These are phyloP conservation scores for Enteromius treurensis DNA, from an alignment of 2,797 vertebrate species.

Conservation along the genomic window DNA sequence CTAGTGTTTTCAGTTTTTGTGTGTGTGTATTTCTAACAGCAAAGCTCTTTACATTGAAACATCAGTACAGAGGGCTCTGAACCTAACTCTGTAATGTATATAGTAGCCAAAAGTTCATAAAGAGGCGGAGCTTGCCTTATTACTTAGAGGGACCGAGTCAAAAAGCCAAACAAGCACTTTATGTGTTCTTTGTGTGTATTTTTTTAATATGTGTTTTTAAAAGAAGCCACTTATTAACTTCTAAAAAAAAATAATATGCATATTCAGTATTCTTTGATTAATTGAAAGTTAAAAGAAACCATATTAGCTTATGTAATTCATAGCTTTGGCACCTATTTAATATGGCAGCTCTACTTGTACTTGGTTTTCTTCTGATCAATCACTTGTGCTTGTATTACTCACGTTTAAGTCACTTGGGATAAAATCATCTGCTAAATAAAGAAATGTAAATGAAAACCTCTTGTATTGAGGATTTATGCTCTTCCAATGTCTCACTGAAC, in stretches of 20 bases:
- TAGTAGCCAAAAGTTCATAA: neutral
- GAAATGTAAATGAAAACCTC: neutral
- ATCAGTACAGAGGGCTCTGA: neutral
- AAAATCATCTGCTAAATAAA: neutral
- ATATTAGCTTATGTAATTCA: neutral
- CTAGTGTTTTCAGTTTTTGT: neutral
- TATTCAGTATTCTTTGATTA: neutral
- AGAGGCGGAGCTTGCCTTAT: neutral
- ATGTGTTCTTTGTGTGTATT: neutral
- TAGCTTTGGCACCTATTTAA: neutral
- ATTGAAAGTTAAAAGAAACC: too few species aligned
- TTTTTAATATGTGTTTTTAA: neutral
- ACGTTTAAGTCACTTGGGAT: neutral
- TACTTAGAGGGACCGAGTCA: neutral
- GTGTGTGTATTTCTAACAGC: neutral
- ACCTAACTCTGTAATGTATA: neutral
- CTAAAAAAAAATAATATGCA: too few species aligned
- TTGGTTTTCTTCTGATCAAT: neutral
- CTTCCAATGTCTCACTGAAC: slow-evolving; percentile 7
- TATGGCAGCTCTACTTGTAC: neutral
- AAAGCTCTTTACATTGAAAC: neutral
- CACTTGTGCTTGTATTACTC: neutral
- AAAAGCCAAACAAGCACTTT: neutral
- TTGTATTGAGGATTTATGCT: neutral
- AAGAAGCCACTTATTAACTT: too few species aligned